Base-by-base conservation (phyloP, 1,140 invertebrate species). In the Chrysomallon squamiferum region DNA sequence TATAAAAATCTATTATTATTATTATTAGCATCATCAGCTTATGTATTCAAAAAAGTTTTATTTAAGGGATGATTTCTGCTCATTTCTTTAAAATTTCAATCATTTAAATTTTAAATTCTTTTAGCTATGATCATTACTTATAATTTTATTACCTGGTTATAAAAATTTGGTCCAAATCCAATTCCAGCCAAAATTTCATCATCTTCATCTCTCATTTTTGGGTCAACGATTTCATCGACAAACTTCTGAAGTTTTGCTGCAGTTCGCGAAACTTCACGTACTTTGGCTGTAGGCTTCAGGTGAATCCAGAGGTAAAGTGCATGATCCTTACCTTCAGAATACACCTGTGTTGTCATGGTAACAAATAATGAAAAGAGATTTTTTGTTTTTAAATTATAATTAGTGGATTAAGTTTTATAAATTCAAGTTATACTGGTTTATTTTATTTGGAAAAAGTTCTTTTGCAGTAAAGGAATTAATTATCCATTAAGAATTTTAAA, bases 241-340 rank as follows among this genome's bases (percentile, higher is more conserved):
- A 75, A 65, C 41, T 75, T 71, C 69, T 82, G 80, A 18, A 84
- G 57, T 9, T 72, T 75, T 41, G 74, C 71, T 9, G 72, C 70
- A 18, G 59, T 68, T 60, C 76, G 77, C 4, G 73, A 76, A 9
- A 80, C 73, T 52, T 79, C 75, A 32, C 78, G 78, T 1, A 59
- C 38, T 57, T 81, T 79, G 9, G 81, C 81, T 9, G 57, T 68
- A 25, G 81, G 81, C 33, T 73, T 69, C 5, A 84, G 58, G 54
- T 81, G 57, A 54, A 84, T 82, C 79, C 80, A 82, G 32, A 84
- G 67, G 61, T 83, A 84, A n/a, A 84, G 35, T 11, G 81, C 83
- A 63, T 83, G 80, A 47, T 83, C 69, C 68, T 84, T 84, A 0
- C 72, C 76, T 56, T 66, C 70, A n/a, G 79, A 77, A 54, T 59